Conservation (phyloP, 2,797 vertebrate species). For the Lepilemur ruficaudatus region DNA sequence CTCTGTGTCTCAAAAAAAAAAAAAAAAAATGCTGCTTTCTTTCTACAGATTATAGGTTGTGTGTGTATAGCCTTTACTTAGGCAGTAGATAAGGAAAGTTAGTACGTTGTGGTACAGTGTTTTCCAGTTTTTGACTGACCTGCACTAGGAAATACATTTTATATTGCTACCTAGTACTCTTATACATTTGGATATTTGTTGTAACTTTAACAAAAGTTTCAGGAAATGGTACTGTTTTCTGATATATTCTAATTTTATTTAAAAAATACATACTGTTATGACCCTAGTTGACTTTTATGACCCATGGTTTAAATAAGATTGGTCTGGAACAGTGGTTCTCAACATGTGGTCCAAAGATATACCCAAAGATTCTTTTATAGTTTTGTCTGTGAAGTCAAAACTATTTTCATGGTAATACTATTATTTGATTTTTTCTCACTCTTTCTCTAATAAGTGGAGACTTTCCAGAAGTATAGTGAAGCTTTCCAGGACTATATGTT, state of each 20-base stretch:
- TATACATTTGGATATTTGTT: neutral
- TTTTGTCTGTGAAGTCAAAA: neutral
- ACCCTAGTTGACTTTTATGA: neutral
- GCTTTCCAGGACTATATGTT: neutral
- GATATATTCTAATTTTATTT: neutral
- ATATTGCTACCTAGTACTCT: neutral
- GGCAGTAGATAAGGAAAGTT: neutral
- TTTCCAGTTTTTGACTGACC: neutral
- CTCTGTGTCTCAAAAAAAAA: too few relatives aligned
- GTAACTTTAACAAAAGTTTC: neutral
- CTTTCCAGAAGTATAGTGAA: neutral
- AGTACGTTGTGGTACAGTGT: neutral
- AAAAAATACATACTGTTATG: neutral
- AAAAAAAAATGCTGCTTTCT: neutral
- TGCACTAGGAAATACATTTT: neutral
- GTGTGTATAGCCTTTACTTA: neutral
- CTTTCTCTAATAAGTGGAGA: neutral
- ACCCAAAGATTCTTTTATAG: neutral
- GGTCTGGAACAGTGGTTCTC: neutral
- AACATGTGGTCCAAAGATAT: neutral
- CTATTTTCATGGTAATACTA: neutral
- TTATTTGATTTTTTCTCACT: neutral
- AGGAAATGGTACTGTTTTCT: slow-evolving; percentile 22
- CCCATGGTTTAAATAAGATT: neutral
- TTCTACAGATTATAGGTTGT: neutral